Evolutionary conservation across 2,888 invertebrate species (phyloP), one percentile per base, ranked within the genome.

Genomic region (Theodoxus fluviatilis): DNA sequence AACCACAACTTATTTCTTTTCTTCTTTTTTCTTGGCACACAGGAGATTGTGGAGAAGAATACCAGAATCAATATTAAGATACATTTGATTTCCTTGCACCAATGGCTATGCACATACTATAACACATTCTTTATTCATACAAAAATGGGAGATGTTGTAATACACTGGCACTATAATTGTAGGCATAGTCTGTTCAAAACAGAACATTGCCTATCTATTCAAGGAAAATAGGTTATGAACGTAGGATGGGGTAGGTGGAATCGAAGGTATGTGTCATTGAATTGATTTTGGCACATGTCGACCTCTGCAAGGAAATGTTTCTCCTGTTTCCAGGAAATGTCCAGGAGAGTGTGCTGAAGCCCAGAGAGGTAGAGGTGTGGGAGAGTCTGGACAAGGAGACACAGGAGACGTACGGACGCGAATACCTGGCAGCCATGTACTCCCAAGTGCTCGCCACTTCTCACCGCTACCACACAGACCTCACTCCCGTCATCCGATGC

Each of bases 401-500:
- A 4, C 77, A 78, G 63, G 68, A 74, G 40, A 70, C 76, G 15
- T 85, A 85, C 69, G 85, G 85, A 9, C 69, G 74, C 35, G 77
- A 80, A 38, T 85, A 85, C 71, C 69, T 83, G 22, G 79, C 83
- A 61, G 73, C 76, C 55, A 76, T 81, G 31, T 84, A 83, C 69
- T 74, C 75, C 47, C 80, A 79, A 40, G 76, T 83, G 28, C 74
- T 79, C 28, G 71, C 71, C 2, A 69, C 74, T 1, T 70, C 76
- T n/a, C 73, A 74, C 40, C 71, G 72, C 1, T 81, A 75, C 49
- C 80, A 84, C 0, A 76, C 76, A 37, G 85, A 85, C 68, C 76
- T 85, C 12, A 83, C 83, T 28, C 83, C 85, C 1, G 83, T 84
- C 22, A 79, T 82, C 9, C 76, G 83, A 12, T 84, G 83, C 15